Base-by-base conservation (phyloP, 2,113 vertebrate genomes). In the Heloderma charlesbogerti region DNA sequence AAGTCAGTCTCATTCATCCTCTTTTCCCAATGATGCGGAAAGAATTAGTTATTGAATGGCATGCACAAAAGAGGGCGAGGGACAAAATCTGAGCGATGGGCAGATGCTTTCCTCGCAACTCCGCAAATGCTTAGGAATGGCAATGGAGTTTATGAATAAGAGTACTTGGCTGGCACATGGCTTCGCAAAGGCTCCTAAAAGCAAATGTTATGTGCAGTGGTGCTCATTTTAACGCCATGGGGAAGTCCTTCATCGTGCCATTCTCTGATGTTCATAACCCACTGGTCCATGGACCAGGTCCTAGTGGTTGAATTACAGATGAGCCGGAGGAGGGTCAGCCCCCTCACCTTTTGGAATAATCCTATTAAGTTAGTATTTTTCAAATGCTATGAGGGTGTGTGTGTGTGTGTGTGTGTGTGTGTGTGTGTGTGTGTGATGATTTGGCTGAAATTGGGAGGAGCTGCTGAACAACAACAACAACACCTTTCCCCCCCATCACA, bases 41-140 rank as follows among this genome's bases (percentile, higher is more conserved):
- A 87, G 90, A 27, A 20, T 89, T 86, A 80, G 48, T 88, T 31
- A 83, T 81, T 80, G 87, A 91, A 37, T 20, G 89, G 27, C 29
- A 77, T 40, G 34, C 37, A 51, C 4, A 93, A 93, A 82, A 22
- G 12, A 78, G 92, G 69, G 75, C 87, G 82, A 95, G 93, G 94
- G 94, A 85, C 43, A 94, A 90, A 71, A 89, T 72, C 89, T 88
- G 74, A 43, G 86, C 92, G 87, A 72, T 3, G 78, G 0, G 0
- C 71, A 10, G 0, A 0, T 72, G 22, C 6, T 15, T 88, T 37
- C 29, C 84, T 29, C 69, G 54, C 7, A 86, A 71, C 43, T 45
- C 86, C 54, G 40, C 16, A 48, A 45, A 79, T 48, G 34, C 40
- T 88, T 88, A 22, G 5, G 60, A 69, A 88, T 51, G 31, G 31